Base-by-base conservation (phyloP, 2,888 invertebrate species). In the Venusia cambrica region DNA sequence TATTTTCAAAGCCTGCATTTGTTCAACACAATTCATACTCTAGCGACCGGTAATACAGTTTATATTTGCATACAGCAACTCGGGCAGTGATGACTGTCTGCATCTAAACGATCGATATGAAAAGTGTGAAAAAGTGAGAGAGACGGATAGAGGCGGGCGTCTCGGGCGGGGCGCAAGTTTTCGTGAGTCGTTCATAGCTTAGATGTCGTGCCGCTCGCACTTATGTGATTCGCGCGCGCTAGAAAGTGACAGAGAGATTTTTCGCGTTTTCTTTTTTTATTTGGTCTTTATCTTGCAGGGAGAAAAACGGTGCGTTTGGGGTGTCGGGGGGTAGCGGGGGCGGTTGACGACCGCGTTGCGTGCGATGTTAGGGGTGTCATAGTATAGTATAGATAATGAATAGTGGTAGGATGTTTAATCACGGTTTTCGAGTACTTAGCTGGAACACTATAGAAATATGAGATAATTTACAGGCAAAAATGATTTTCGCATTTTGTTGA, bases 111-210 rank as follows among this genome's bases (percentile, higher is more conserved):
- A 30, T 41, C 50, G 48, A 63, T 55, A 73, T 81, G 84, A 87
- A 87, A 87, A 87, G 85, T 87, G 84, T 80, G 80, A 87, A 87
- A 87, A 87, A 87, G 71, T 72, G 87, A 87, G 83, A 85, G 87
- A 81, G 87, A 87, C 73, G 74, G 85, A 85, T 87, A 87, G 83
- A 83, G 74, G 73, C 78, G 63, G 62, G 70, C 79, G 77, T 83
- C 85, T 85, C 85, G 87, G 87, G 84, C 83, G 84, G 84, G 63
- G 84, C 78, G 71, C 80, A 83, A 85, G 85, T 83, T 83, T 83
- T 84, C 85, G 87, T 84, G 83, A 84, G 78, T 85, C 84, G 79
- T 83, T 84, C 77, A 76, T 72, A 74, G 85, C 73, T 84, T 84
- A 83, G 83, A 70, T 77, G 63, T 76, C 54, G 71, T 59, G 54